Percentiles rank a stretch among this genome's conserved stretches.
These are phyloP conservation scores for Passer montanus DNA, from an alignment of 2,113 vertebrate species.

Conservation along the genomic window DNA sequence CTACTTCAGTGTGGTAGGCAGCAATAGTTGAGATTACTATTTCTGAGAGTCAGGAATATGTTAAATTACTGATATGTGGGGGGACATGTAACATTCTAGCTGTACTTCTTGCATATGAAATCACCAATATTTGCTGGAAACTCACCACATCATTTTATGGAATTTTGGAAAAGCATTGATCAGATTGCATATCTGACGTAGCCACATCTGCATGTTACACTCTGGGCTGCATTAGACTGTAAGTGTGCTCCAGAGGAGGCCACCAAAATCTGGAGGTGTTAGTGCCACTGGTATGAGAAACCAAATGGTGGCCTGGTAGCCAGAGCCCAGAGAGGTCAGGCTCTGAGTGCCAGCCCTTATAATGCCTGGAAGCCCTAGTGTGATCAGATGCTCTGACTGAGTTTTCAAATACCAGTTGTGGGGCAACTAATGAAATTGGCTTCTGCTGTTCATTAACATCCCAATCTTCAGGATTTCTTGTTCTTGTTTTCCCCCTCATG, in stretches of 20 bases:
- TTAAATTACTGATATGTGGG: neutral
- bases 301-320: neutral
- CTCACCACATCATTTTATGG: neutral
- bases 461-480: neutral
- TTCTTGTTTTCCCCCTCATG: neutral
- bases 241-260: neutral
- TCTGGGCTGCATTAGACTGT: neutral
- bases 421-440: neutral
- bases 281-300: neutral
- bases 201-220: neutral
- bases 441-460: neutral
- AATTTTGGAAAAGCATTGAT: neutral
- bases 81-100: neutral
- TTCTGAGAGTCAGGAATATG: neutral
- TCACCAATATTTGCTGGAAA: neutral
- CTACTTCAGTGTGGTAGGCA: neutral
- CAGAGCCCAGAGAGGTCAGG: accelerated
- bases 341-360: neutral
- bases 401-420: neutral
- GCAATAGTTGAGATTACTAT: neutral
- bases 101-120: neutral
- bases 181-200: neutral
- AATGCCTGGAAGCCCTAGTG: neutral
- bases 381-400: neutral
- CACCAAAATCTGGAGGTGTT: neutral